phyloP scores from a whole-genome alignment of 2,113 vertebrate species.

The Cyprinus carpio region DNA sequence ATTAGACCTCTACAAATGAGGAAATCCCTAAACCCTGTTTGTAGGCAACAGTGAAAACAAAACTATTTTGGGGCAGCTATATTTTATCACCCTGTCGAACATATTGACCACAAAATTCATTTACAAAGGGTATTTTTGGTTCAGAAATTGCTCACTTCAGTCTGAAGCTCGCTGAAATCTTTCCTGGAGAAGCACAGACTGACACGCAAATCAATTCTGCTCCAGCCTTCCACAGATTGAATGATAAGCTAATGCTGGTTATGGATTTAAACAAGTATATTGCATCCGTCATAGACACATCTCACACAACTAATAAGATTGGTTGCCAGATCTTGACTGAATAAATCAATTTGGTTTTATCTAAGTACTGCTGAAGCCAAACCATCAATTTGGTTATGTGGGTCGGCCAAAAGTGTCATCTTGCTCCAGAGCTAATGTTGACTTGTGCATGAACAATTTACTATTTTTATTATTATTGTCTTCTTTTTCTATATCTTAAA shows the following conservation, averaged over 20 bases:
- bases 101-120: not conserved
- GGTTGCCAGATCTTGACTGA: not conserved
- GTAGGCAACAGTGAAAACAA: not conserved
- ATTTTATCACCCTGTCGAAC: not conserved
- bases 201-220: slow-evolving; percentile 2
- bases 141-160: not conserved
- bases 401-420: not conserved
- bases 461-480: not conserved
- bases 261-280: not conserved
- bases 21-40: not conserved
- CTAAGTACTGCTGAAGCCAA: not conserved
- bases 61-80: not conserved
- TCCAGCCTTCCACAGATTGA: not conserved
- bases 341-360: not conserved
- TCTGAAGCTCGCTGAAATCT: not conserved
- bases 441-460: not conserved
- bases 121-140: not conserved
- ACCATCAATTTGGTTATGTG: not conserved
- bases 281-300: not conserved
- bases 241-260: not conserved
- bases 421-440: not conserved
- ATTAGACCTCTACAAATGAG: not conserved
- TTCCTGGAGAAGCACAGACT: not conserved
- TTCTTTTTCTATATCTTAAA: not conserved
- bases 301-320: not conserved